Evolutionary conservation across 2,888 invertebrate genomes (phyloP).

Genomic region (Amphipoea oculea): DNA sequence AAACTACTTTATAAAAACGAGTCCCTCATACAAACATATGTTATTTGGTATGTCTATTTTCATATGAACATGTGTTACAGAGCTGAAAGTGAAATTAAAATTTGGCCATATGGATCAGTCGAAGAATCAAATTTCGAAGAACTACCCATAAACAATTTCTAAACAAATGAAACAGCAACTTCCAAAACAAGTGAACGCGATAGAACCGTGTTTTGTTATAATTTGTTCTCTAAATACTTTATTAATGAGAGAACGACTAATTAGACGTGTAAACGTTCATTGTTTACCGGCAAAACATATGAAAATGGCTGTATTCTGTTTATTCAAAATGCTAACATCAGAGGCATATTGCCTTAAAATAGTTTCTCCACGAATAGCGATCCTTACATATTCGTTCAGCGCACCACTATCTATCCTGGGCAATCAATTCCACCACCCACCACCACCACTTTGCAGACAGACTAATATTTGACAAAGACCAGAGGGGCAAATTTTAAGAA

Average conservation of each 20-base stretch:
- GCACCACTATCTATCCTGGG: neutral
- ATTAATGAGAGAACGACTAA: constrained; percentile 5
- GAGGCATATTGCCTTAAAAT: neutral
- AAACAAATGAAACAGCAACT: neutral
- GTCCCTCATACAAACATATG: no score
- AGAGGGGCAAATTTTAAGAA: no score
- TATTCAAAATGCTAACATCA: neutral
- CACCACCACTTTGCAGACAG: neutral
- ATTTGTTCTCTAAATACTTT: constrained; percentile 24
- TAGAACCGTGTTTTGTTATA: constrained; percentile 5
- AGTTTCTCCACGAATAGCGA: neutral
- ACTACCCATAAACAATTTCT: neutral
- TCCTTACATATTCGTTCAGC: neutral
- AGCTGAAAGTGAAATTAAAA: no score
- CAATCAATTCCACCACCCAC: neutral
- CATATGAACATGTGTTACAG: no score
- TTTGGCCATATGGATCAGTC: no score
- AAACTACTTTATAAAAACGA: no score
- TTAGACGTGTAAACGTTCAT: constrained; percentile 4
- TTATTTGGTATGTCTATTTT: no score
- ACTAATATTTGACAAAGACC: neutral
- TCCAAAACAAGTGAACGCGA: neutral
- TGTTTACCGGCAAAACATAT: neutral
- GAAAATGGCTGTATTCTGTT: neutral
- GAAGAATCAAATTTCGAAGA: no score